phyloP scores from a whole-genome alignment of 2,113 vertebrate genomes.

The Dipodomys stephensi region DNA sequence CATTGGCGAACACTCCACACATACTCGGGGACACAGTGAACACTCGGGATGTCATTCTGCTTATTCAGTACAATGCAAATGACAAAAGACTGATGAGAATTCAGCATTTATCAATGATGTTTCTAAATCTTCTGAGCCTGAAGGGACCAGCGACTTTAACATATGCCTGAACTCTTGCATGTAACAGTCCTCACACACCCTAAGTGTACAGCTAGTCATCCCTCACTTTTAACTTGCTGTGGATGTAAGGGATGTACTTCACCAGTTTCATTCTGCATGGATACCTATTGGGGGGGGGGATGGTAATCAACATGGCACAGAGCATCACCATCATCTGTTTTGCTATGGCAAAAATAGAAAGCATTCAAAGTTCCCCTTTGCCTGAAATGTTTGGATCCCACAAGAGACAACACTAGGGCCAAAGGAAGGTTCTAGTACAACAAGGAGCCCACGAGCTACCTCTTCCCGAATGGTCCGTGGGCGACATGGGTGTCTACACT shows the following conservation, averaged over 20 bases:
- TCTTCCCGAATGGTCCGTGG: constrained; percentile 63
- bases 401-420: constrained; percentile 52
- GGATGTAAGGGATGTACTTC: neutral
- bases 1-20: neutral
- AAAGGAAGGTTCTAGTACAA: constrained; percentile 71
- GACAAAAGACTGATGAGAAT: constrained; percentile 15
- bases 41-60: constrained; percentile 49
- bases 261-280: neutral
- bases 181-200: neutral
- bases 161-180: neutral
- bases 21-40: neutral
- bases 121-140: neutral
- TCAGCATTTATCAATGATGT: constrained; percentile 30
- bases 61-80: constrained; percentile 48
- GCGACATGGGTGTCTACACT: constrained; percentile 67
- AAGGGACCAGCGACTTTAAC: neutral
- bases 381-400: constrained; percentile 49
- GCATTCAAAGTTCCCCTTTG: constrained; percentile 28
- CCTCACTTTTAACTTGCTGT: neutral
- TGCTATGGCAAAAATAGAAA: neutral
- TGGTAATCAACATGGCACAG: neutral
- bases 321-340: neutral
- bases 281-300: neutral
- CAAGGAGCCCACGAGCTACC: constrained; percentile 63
- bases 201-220: neutral